Evolutionary conservation across 2,797 vertebrate genomes (phyloP), one percentile per base, ranked within the genome.

Genomic region (Sparidentex hasta): DNA sequence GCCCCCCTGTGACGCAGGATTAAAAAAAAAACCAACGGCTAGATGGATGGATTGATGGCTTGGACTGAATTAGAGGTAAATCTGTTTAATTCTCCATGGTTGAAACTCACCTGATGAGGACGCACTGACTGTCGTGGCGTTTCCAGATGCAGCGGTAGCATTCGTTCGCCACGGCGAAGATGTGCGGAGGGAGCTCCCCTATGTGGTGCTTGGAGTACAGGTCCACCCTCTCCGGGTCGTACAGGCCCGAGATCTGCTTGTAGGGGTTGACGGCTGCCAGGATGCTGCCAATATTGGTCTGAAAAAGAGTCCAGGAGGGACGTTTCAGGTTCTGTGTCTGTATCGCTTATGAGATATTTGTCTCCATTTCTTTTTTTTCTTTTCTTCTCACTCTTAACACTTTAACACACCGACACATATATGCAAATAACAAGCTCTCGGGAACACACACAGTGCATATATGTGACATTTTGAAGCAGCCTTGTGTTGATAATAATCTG

Each of bases 141-240:
- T 98, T 98, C 97, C 97, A 98, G 89, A 98, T 94, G 94, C 97
- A 98, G 91, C 97, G 93, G 92, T 98, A 98, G 90, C 97, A 98
- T 91, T 98, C 97, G 1, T 97, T 98, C 83, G 96, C 97, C 0
- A 97, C 94, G 16, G 97, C 97, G 25, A 97, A 98, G 89, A 98
- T 98, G 75, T 98, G 97, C 1, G 97, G 97, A 0, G 97, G 97
- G 63, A 98, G 96, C 89, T 98, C 97, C 5, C 97, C 97, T 66
- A 97, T 92, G 52, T 96, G 96, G 89, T 98, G 97, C 81, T 95
- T 96, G 81, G 96, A 96, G 91, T 98, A 98, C 33, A 95, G 89
- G 16, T 97, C 95, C 67, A 98, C 96, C 55, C 96, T 92, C 33
- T 96, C 95, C n/a, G 74, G 93, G 82, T 96, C 95, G 23, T 98